A percentile compares a stretch with the other conserved stretches of the same genome.
Conservation (phyloP, 2,113 vertebrate species). For the Narcine bancroftii region DNA sequence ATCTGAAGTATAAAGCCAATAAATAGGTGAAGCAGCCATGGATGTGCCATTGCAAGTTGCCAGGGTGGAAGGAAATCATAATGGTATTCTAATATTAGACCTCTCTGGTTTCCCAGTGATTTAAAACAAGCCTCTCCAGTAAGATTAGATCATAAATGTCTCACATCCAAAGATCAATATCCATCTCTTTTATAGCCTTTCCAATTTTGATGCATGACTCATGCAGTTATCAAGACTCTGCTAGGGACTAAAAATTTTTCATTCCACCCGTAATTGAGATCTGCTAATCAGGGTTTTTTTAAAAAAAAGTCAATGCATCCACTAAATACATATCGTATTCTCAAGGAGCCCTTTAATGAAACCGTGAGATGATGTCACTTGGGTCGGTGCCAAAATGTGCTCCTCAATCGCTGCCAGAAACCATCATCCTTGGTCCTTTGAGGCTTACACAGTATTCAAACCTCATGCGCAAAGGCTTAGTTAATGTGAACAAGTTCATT, state of each 20-base stretch:
- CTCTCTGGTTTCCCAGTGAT: not conserved
- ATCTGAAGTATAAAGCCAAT: no score
- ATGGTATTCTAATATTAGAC: not conserved
- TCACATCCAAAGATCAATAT: conserved; percentile 18
- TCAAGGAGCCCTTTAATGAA: not conserved
- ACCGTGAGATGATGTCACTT: not conserved
- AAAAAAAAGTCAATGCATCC: not conserved
- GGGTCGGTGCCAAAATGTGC: not conserved
- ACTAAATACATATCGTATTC: not conserved
- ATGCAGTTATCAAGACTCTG: not conserved
- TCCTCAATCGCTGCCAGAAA: not conserved
- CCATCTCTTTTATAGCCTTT: not conserved
- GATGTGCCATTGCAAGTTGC: not conserved
- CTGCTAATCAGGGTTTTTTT: not conserved
- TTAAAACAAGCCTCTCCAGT: conserved; percentile 1
- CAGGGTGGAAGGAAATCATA: not conserved
- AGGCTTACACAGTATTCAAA: not conserved
- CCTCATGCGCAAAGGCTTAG: not conserved
- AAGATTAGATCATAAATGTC: conserved; percentile 16
- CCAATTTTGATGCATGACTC: conserved; percentile 13
- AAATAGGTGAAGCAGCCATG: not conserved
- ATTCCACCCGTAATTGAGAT: not conserved
- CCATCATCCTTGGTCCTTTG: not conserved
- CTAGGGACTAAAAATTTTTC: not conserved
- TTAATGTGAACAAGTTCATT: not conserved